Base-by-base conservation (phyloP, 1,140 invertebrate species). In the Papilio aristodemus region DNA sequence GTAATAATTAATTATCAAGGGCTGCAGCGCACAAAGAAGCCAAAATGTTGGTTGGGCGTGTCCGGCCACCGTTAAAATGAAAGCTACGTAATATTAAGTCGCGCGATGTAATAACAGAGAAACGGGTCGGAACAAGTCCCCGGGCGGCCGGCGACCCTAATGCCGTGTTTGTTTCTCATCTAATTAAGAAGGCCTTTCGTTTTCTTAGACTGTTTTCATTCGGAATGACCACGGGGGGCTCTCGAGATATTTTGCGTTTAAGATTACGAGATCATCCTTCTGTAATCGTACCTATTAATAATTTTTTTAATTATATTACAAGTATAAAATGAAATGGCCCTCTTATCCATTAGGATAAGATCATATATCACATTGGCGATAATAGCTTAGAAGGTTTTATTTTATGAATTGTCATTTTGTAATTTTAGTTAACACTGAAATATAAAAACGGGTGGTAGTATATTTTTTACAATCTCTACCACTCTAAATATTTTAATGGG, bases 91-190 rank as follows among this genome's bases (percentile, higher is more conserved):
- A 67, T 68, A 69, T 75, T 67, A 71, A 67, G 71, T 71, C 64
- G 39, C 67, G 36, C 11, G 46, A 63, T 37, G 70, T 75, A 75
- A 75, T 67, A 71, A 71, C 67, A 64, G 32, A 67, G 64, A 68
- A 67, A 69, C 64, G 60, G 68, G 68, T 58, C 57, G 57, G 41
- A 10, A 41, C 19, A 46, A 59, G 70, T 17, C 73, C 71, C 71
- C 27, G 69, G 76, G 73, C 73, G 68, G 63, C 64, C 71, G 73
- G 74, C 76, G 80, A 76, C 74, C 77, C 72, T 83, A 78, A 83
- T 78, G 71, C 71, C 60, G 66, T 73, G 77, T 81, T 83, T 83
- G 76, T 76, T 81, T 73, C 71, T 79, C 77, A 70, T 83, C 73
- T 83, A 83, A 83, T 83, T 83, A 81, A 69, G 64, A 68, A 78